These are phyloP conservation scores for Drosophila asahinai DNA, from an alignment of 1,140 invertebrate species.

Conservation along the genomic window DNA sequence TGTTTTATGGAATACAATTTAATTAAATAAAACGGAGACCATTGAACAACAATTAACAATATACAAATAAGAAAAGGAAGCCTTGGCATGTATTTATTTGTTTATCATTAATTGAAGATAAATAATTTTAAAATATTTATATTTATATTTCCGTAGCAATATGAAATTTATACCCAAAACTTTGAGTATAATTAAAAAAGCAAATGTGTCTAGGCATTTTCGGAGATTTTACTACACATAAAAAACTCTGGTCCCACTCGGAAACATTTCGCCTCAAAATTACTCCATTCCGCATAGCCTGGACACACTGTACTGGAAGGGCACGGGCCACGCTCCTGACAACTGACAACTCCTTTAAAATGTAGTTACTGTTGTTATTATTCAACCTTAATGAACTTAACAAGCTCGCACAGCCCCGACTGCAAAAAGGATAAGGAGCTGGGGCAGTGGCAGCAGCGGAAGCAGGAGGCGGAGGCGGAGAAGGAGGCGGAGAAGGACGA, in stretches of 20 bases:
- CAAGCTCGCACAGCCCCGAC: slow-evolving; percentile 69
- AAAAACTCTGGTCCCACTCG: too few relatives aligned
- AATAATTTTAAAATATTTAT: background rate
- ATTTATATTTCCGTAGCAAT: too few relatives aligned
- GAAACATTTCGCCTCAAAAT: too few relatives aligned
- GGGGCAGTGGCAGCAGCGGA: slow-evolving; percentile 7
- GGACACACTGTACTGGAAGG: slow-evolving; percentile 20
- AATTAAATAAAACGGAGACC: background rate
- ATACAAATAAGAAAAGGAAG: too few relatives aligned
- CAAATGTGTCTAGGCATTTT: too few relatives aligned
- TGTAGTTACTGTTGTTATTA: slow-evolving; percentile 83
- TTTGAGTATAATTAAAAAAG: too few relatives aligned
- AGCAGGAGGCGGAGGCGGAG: slow-evolving; percentile 16
- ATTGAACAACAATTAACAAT: background rate
- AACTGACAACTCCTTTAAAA: slow-evolving; percentile 81
- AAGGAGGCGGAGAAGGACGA: slow-evolving; percentile 21
- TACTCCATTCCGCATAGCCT: background rate
- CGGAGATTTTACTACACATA: too few relatives aligned
- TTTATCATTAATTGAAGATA: too few relatives aligned
- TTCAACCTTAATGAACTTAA: slow-evolving; percentile 83
- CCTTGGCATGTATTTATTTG: too few relatives aligned
- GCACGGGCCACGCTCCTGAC: slow-evolving; percentile 48
- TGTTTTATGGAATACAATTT: background rate
- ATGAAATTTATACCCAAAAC: too few relatives aligned
- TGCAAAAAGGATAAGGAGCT: slow-evolving; percentile 35